These are phyloP conservation scores for Lycodopsis pacificus DNA, from an alignment of 2,797 vertebrate genomes.

Conservation along the genomic window DNA sequence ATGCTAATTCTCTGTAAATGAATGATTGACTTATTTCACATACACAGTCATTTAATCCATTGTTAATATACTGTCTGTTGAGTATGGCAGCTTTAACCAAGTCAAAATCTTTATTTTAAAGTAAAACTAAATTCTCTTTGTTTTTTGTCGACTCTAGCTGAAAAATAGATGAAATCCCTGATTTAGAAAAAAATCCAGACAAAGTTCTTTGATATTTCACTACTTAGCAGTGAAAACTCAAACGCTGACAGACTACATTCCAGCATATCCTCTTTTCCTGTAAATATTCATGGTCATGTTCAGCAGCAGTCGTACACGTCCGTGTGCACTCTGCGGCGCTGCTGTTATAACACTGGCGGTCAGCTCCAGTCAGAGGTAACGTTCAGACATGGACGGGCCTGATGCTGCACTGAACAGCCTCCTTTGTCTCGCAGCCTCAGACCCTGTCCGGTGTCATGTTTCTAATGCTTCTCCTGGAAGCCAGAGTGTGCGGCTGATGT, in stretches of 20 bases:
- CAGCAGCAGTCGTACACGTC: not conserved
- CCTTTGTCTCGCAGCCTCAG: constrained; percentile 66
- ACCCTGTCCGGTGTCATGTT: constrained; percentile 53
- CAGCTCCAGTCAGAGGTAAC: constrained; percentile 5
- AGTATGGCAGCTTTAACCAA: not conserved
- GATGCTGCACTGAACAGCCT: constrained; percentile 52
- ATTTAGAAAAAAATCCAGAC: too few relatives aligned
- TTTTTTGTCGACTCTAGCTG: too few relatives aligned
- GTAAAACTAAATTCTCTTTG: not conserved
- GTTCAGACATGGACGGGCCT: constrained; percentile 1
- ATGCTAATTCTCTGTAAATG: not conserved
- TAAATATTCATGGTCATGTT: not conserved
- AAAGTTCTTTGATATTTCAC: not conserved
- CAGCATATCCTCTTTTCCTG: not conserved
- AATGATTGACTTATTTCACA: not conserved
- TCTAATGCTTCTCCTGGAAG: constrained; percentile 66
- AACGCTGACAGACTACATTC: not conserved
- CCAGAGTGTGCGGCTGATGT: constrained; percentile 47
- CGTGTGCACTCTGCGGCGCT: not conserved
- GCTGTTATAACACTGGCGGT: constrained; percentile 4
- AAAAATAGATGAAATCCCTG: too few relatives aligned
- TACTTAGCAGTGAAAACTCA: not conserved
- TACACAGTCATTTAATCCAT: not conserved
- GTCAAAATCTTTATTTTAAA: not conserved
- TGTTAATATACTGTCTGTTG: not conserved